These are phyloP conservation scores for Caenorhabditis inopinata DNA, from an alignment of 1,140 invertebrate species.

Conservation along the genomic window DNA sequence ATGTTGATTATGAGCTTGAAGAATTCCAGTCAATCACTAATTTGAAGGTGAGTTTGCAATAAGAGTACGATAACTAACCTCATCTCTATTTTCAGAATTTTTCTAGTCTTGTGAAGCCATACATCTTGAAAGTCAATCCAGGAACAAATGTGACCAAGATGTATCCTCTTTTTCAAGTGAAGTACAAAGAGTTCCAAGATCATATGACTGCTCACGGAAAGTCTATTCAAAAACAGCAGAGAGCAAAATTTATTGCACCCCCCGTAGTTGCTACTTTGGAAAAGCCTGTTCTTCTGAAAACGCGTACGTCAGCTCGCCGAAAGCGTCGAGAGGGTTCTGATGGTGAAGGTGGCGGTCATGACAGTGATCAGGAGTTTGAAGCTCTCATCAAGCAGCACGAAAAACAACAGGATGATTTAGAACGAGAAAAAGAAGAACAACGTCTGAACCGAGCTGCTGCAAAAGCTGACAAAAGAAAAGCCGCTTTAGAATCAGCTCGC, in stretches of 20 bases:
- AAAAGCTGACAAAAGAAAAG: slow-evolving; percentile 31
- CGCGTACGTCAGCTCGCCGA: background rate
- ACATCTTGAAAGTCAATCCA: slow-evolving; percentile 44
- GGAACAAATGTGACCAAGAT: slow-evolving; percentile 42
- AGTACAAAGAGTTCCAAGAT: slow-evolving; percentile 52
- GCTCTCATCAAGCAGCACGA: slow-evolving; percentile 42
- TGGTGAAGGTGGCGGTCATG: background rate
- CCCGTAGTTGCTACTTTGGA: background rate
- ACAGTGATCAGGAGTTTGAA: slow-evolving; percentile 50
- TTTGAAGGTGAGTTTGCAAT: slow-evolving; percentile 38
- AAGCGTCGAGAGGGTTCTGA: slow-evolving; percentile 47
- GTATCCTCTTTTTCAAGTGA: slow-evolving; percentile 44
- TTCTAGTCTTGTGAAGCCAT: slow-evolving; percentile 22
- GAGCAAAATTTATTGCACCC: background rate
- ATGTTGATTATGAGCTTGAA: slow-evolving; percentile 41
- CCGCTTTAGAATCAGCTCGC: slow-evolving; percentile 52
- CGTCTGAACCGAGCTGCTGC: slow-evolving; percentile 18
- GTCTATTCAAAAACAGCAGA: background rate
- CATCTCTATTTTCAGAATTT: slow-evolving; percentile 35
- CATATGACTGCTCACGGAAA: slow-evolving; percentile 43
- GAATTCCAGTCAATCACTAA: slow-evolving; percentile 35
- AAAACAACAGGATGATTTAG: slow-evolving; percentile 33
- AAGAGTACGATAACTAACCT: no score
- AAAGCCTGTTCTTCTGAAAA: background rate
- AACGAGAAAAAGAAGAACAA: slow-evolving; percentile 44